Evolutionary conservation across 2,797 vertebrate genomes (phyloP).

Genomic region (Takifugu ocellatus): DNA sequence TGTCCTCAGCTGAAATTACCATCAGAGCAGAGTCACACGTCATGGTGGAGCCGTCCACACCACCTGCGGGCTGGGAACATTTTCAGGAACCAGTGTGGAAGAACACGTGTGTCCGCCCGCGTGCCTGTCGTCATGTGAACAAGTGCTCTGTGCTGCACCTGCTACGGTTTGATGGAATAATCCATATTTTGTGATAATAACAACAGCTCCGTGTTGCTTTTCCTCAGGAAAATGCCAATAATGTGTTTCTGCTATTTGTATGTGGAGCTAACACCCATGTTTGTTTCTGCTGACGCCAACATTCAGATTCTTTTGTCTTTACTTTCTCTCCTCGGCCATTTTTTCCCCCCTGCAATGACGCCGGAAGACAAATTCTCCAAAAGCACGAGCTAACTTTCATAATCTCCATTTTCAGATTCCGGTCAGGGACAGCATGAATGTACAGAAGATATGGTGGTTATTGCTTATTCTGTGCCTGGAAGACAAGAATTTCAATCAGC

Average conservation of each 20-base stretch:
- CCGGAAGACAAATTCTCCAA: too few relatives aligned
- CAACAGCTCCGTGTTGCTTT: conserved; percentile 5
- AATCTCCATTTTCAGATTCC: conserved; percentile 19
- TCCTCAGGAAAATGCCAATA: not conserved
- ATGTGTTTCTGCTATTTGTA: too few relatives aligned
- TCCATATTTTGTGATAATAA: conserved; percentile 15
- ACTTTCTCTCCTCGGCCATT: too few relatives aligned
- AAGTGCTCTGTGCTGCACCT: conserved; percentile 5
- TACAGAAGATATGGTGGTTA: conserved; percentile 5
- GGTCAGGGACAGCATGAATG: conserved; percentile 1
- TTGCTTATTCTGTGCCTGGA: conserved; percentile 15
- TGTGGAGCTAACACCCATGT: too few relatives aligned
- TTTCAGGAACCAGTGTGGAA: conserved; percentile 38
- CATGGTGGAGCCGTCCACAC: conserved; percentile 23
- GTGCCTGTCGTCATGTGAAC: conserved; percentile 40
- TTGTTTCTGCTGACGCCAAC: too few relatives aligned
- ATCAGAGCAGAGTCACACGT: conserved; percentile 57
- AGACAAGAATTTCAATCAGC: conserved; percentile 49
- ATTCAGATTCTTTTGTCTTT: too few relatives aligned
- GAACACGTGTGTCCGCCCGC: conserved; percentile 13
- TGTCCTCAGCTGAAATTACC: conserved; percentile 57
- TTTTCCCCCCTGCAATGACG: too few relatives aligned
- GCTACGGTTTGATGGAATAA: conserved; percentile 27
- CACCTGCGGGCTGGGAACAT: conserved; percentile 20
- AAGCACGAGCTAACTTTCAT: not conserved